Percentiles rank a stretch among this genome's conserved stretches.
phyloP scores from a whole-genome alignment of 2,113 vertebrate genomes.

The Cyanoramphus novaezelandiae region DNA sequence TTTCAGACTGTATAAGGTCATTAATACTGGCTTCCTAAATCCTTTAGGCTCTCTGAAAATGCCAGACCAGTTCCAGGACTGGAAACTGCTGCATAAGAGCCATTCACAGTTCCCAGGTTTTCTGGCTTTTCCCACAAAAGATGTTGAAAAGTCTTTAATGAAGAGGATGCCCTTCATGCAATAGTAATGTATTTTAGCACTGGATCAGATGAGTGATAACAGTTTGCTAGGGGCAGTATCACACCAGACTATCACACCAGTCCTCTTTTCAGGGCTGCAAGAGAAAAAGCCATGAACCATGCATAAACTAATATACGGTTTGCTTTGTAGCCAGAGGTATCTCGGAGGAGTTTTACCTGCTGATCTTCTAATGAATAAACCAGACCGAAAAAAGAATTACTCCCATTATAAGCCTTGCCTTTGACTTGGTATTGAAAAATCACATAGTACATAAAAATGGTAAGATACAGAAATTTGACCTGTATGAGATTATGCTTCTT shows the following conservation, averaged over 20 bases:
- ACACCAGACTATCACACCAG: background rate
- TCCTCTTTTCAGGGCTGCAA: background rate
- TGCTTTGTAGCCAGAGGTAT: background rate
- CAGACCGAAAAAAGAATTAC: background rate
- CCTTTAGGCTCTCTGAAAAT: background rate
- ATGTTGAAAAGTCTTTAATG: background rate
- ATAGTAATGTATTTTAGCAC: background rate
- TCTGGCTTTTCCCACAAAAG: background rate
- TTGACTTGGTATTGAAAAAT: slow-evolving; percentile 28
- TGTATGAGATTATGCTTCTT: slow-evolving; percentile 12
- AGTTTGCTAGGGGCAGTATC: background rate
- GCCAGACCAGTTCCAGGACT: background rate
- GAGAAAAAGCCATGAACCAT: background rate
- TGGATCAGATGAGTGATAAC: background rate
- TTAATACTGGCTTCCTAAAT: background rate
- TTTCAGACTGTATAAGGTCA: background rate
- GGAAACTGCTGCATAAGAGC: background rate
- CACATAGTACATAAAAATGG: background rate
- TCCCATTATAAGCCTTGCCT: background rate
- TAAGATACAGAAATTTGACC: slow-evolving; percentile 26
- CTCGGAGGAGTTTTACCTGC: background rate
- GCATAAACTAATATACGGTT: background rate
- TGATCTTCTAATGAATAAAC: slow-evolving; percentile 18
- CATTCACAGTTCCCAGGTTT: background rate
- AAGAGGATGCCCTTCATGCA: background rate